Conservation (phyloP, 1,140 invertebrate species). For the Anoplolepis gracilipes region DNA sequence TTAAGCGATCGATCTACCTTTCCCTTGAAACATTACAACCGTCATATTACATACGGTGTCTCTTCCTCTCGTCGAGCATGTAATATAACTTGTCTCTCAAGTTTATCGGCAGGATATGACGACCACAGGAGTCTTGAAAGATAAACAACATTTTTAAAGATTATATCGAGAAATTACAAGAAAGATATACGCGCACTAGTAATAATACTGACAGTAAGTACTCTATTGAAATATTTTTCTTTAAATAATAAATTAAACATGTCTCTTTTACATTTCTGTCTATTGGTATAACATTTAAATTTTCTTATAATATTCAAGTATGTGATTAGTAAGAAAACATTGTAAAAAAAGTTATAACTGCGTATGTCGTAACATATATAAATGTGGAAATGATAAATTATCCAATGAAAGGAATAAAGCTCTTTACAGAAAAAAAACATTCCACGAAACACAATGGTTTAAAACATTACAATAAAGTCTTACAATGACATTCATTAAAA, state of each 20-base stretch:
- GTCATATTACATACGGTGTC: conserved; percentile 34
- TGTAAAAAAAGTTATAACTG: background rate
- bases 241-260: too few species aligned
- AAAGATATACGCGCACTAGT: background rate
- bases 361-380: background rate
- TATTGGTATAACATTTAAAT: background rate
- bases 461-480: background rate
- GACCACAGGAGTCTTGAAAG: background rate
- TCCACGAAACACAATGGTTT: background rate
- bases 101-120: background rate
- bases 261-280: background rate
- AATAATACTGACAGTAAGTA: background rate
- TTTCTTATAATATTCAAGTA: background rate
- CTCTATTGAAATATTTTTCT: too few species aligned
- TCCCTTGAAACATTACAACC: conserved; percentile 71
- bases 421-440: conserved; percentile 3
- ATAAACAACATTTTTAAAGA: background rate
- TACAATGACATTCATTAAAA: conserved; percentile 25
- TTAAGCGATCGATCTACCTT: conserved; percentile 69
- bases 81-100: background rate
- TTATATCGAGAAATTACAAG: background rate
- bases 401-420: background rate
- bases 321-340: background rate
- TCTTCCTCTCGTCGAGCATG: conserved; percentile 3
- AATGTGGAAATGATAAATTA: background rate